Evolutionary conservation across 1,140 invertebrate genomes (phyloP), one percentile per base, ranked within the genome.

Genomic region (Apocrypta bakeri): DNA sequence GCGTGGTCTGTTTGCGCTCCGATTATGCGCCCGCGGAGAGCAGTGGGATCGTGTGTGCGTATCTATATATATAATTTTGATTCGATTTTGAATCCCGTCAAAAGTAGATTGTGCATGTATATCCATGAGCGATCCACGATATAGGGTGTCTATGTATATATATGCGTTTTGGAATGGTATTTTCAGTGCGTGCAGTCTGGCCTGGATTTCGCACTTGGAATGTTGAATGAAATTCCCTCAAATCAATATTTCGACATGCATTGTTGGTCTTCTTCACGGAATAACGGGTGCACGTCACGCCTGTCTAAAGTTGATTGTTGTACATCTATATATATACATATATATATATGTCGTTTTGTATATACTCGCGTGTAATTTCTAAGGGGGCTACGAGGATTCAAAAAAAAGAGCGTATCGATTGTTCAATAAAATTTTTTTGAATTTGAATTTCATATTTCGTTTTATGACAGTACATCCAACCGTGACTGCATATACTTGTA

Each of bases 211-310:
- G 48, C 48, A 56, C 31, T n/a, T 2, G 1, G 8, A 71, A 71
- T 40, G 66, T n/a, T 37, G n/a, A 21, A 63, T 29, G 78, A 79
- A 31, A 75, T 66, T 81, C 79, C 27, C 27, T 64, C 71, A 66
- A 81, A 81, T 81, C 71, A 81, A 81, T 81, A 75, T 74, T 81
- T 81, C 63, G 71, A 63, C 71, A 48, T 81, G 79, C 56, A 74
- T 81, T 75, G 71, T 73, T 74, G 79, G 24, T 40, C 33, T 27
- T 25, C 48, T 64, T 73, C 79, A 9, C 31, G 71, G 71, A 72
- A 80, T 81, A 81, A 81, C 79, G 79, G 79, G 64, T 40, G 48
- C 12, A 9, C 79, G 79, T 81, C 69, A 81, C 69, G 79, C 69
- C 31, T 74, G 69, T 74, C 79, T 81, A 64, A 81, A 74, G 71